Conservation (phyloP, 2,797 vertebrate species). For the Enteromius viviparus region DNA sequence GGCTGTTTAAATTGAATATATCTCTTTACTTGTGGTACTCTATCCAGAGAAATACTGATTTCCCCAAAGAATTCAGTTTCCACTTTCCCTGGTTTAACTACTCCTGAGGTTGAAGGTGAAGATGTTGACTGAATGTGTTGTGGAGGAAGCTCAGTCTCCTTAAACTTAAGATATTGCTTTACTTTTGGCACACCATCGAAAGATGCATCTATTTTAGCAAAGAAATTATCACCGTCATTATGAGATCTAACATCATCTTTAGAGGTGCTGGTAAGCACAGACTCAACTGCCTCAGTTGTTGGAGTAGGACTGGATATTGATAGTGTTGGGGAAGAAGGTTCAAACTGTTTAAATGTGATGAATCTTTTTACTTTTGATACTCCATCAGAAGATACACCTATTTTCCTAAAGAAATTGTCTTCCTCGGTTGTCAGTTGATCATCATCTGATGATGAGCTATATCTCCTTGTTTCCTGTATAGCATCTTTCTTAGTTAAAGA, state of each 20-base stretch:
- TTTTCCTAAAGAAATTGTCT: slow-evolving; percentile 16
- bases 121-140: neutral
- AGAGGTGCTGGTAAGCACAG: neutral
- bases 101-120: neutral
- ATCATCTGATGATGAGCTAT: slow-evolving; percentile 9
- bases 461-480: slow-evolving; percentile 12
- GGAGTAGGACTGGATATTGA: neutral
- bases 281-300: slow-evolving; percentile 10
- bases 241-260: slow-evolving; percentile 12
- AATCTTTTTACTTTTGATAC: slow-evolving; percentile 29
- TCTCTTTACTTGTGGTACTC: slow-evolving; percentile 33
- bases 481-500: slow-evolving; percentile 12
- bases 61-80: neutral
- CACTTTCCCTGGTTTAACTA: neutral
- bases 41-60: neutral
- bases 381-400: neutral
- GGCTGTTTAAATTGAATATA: slow-evolving; percentile 30
- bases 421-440: neutral
- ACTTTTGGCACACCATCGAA: slow-evolving; percentile 31
- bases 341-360: slow-evolving; percentile 22
- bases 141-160: neutral
- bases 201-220: slow-evolving; percentile 6
- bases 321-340: neutral
- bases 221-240: slow-evolving; percentile 2
- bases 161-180: slow-evolving; percentile 36